These are phyloP conservation scores for Latrodectus elegans DNA, from an alignment of 2,888 invertebrate genomes.

Conservation along the genomic window DNA sequence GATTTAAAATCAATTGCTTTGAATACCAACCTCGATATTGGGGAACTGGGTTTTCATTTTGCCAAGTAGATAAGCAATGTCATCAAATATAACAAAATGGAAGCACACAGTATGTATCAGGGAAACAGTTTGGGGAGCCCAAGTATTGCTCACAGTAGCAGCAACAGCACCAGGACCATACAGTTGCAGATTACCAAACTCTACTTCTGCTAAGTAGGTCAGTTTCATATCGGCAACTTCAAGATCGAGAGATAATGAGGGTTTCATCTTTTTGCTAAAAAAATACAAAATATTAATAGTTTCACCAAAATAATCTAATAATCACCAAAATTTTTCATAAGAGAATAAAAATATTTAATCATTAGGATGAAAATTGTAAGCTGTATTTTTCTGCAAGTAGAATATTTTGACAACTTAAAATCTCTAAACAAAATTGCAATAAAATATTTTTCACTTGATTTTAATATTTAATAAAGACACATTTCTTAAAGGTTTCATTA, in stretches of 20 bases:
- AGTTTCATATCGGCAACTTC: slow-evolving; percentile 62
- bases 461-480: too few relatives aligned
- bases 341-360: not conserved
- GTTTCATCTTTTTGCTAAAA: slow-evolving; percentile 53
- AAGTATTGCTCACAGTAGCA: slow-evolving; percentile 58
- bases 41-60: slow-evolving; percentile 88
- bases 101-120: slow-evolving; percentile 89
- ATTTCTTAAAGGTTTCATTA: too few relatives aligned
- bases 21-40: slow-evolving; percentile 80
- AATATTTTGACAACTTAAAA: not conserved
- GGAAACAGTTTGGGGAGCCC: slow-evolving; percentile 82
- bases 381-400: not conserved
- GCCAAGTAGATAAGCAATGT: slow-evolving; percentile 83
- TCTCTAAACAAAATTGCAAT: not conserved
- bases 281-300: not conserved
- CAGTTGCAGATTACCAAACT: slow-evolving; percentile 61
- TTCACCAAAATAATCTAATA: not conserved
- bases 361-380: not conserved
- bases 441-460: too few relatives aligned
- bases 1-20: too few relatives aligned
- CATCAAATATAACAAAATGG: slow-evolving; percentile 90
- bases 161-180: slow-evolving; percentile 68
- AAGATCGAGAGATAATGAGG: slow-evolving; percentile 50
- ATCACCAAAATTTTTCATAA: not conserved
- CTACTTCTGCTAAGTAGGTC: slow-evolving; percentile 64